Evolutionary conservation across 1,140 invertebrate species (phyloP).

Genomic region (Cecropterus lyciades): DNA sequence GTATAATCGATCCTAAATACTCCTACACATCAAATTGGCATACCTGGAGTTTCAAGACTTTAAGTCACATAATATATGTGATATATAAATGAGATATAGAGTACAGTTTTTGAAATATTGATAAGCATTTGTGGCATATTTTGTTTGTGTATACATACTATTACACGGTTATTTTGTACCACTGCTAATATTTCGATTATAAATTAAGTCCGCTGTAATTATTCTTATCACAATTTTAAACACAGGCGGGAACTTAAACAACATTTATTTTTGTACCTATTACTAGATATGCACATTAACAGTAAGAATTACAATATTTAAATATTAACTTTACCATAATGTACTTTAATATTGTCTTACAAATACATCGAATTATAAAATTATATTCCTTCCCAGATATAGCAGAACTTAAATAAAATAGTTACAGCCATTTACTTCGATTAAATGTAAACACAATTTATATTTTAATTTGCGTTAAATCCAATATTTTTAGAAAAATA

Average conservation of each 20-base stretch:
- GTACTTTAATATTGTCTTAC: slow-evolving; percentile 70
- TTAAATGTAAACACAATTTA: slow-evolving; percentile 52
- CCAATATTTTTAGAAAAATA: slow-evolving; percentile 80
- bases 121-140: not conserved
- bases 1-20: slow-evolving; percentile 15
- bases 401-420: slow-evolving; percentile 66
- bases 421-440: slow-evolving; percentile 58
- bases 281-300: slow-evolving; percentile 58
- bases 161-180: slow-evolving; percentile 24
- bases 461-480: slow-evolving; percentile 56
- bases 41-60: slow-evolving; percentile 26
- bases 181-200: slow-evolving; percentile 11
- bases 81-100: too few species aligned
- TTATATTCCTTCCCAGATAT: slow-evolving; percentile 76
- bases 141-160: slow-evolving; percentile 1
- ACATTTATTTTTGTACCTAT: slow-evolving; percentile 51
- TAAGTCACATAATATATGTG: not conserved
- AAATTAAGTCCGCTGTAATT: slow-evolving; percentile 7
- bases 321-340: slow-evolving; percentile 39
- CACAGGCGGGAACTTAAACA: slow-evolving; percentile 53
- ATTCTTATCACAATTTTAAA: slow-evolving; percentile 35
- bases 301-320: slow-evolving; percentile 50
- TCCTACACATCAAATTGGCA: slow-evolving; percentile 27
- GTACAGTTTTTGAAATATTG: not conserved
- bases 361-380: slow-evolving; percentile 70